Base-by-base conservation (phyloP, 2,797 vertebrate species). In the Acipenser transmontanus region DNA sequence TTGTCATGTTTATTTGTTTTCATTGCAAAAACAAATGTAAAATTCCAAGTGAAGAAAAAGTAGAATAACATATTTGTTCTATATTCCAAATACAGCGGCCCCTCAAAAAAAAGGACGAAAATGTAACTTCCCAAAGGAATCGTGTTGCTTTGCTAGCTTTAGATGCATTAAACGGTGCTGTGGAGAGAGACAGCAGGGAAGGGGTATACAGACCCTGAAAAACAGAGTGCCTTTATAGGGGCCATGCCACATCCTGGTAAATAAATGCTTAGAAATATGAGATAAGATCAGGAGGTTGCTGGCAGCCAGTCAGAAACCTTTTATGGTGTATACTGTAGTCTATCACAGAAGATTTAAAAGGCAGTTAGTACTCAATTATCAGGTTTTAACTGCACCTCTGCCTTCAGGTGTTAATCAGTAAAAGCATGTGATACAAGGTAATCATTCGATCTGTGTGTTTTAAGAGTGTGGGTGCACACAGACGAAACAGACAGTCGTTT, bases 201-300 rank as follows among this genome's bases (percentile, higher is more conserved):
- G 50, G 67, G 71, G 67, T 72, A 73, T 10, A 49, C 50, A 69
- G 60, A 48, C 72, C 49, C 70, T 61, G 49, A 49, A 61, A 62
- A 68, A 63, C 65, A 66, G 66, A 64, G 34, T 63, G 69, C 64
- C 76, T 69, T 68, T 69, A 68, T 76, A 67, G 73, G 61, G 65
- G 60, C 68, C 71, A 12, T 8, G 49, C 77, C 70, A 74, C 78
- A 78, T 76, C 76, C 72, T 71, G 64, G 13, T 68, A 34, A 67
- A 64, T 68, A 66, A 68, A 47, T 59, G 73, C 69, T 69, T 54
- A 13, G 71, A 70, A 67, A 70, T 61, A 64, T 67, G 69, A 65
- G 69, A 61, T 34, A 67, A 64, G 8, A 12, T 59, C 59, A 34
- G 8, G 9, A 20, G 52, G 56, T 59, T 47, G 63, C 64, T 64